Evolutionary conservation across 2,888 invertebrate species (phyloP), one percentile per base, ranked within the genome.

Genomic region (Polydrusus pterygomalis): DNA sequence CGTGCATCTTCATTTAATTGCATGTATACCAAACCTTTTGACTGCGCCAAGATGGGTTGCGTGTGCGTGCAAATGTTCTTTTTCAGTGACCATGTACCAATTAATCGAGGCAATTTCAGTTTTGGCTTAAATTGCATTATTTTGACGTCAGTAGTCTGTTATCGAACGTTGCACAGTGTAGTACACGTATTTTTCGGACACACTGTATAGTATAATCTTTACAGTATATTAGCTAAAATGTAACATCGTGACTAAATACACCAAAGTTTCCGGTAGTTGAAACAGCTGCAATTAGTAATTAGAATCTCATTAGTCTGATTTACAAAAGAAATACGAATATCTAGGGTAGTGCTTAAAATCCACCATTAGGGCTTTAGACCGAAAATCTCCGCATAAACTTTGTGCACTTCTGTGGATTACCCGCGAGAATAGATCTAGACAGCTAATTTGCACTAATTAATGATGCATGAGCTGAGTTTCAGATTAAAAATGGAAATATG

Each of bases 271-370:
- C 3, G 15, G 11, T 11, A 17, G 58, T 38, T 38, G 18, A 15
- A 60, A 15, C 17, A 38, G 13, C 38, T 17, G 70, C 70, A 70
- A 70, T 70, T 60, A 70, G 70, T 49, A 70, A 70, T 70, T 70
- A 70, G 70, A 70, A 70, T 58, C 70, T 70, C 70, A 70, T 70
- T 60, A 60, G 70, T 30, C 47, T 34, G 49, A 49, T 25, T 13
- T 9, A 38, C 58, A 60, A 60, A 60, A 60, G 58, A 60, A 60
- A 38, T 60, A 38, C 58, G 58, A 38, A n/a, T 60, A 60, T 60
- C 38, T 60, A 60, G 58, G 40, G 38, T 15, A 30, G 17, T 30
- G 38, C 58, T 60, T 60, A 60, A 38, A 60, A 17, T 38, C 38
- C 38, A 10, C 58, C 38, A 60, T 60, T 60, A 60, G 58, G 25